Percentiles rank a stretch among this genome's conserved stretches.
Conservation (phyloP, 2,888 invertebrate species). For the Vandiemenella viatica region DNA sequence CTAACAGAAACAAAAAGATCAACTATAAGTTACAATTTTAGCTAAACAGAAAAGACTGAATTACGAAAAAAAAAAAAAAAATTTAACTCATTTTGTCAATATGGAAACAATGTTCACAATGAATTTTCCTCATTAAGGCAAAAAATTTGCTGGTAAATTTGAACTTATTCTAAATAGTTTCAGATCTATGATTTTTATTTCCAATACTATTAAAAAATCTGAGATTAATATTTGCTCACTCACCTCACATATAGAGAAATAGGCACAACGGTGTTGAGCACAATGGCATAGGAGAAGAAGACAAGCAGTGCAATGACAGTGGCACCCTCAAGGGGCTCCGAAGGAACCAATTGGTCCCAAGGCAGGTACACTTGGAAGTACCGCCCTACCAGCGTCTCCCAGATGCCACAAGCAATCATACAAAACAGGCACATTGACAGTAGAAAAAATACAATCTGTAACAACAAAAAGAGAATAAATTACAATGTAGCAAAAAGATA, state of each 20-base stretch:
- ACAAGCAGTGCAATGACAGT: constrained; percentile 89
- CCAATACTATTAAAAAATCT: too few relatives aligned
- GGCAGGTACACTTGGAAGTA: constrained; percentile 83
- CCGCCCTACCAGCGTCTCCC: constrained; percentile 88
- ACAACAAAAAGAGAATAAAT: constrained; percentile 19
- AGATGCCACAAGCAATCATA: constrained; percentile 92
- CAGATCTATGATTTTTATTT: too few relatives aligned
- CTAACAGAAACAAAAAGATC: constrained; percentile 28
- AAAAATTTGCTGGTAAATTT: too few relatives aligned
- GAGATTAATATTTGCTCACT: too few relatives aligned
- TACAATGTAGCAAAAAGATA: not conserved
- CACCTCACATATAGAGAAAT: constrained; percentile 96
- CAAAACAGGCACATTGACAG: constrained; percentile 95
- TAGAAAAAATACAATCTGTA: constrained; percentile 94
- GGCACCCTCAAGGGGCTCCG: constrained; percentile 62
- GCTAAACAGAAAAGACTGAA: not conserved
- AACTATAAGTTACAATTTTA: too few relatives aligned
- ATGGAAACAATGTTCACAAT: too few relatives aligned
- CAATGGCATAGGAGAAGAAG: constrained; percentile 98
- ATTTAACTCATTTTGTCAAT: not conserved
- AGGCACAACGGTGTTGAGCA: constrained; percentile 98
- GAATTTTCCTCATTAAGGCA: too few relatives aligned
- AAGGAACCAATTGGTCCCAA: constrained; percentile 85
- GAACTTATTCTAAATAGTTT: too few relatives aligned
- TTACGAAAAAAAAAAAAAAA: not conserved